Evolutionary conservation across 2,113 vertebrate species (phyloP).

Genomic region (Equus quagga): DNA sequence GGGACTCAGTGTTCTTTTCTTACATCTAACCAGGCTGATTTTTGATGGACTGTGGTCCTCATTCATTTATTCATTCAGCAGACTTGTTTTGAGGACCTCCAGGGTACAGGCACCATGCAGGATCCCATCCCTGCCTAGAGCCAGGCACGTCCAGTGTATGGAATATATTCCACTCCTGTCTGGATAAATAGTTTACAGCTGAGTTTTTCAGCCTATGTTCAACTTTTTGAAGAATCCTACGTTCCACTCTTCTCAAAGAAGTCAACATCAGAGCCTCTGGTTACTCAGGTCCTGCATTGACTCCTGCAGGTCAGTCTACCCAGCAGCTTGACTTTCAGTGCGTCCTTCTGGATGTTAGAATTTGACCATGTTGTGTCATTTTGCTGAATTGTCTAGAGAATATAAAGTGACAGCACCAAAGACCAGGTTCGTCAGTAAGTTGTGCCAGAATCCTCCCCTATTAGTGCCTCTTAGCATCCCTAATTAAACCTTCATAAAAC

Average conservation of each 20-base stretch:
- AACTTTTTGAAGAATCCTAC: background rate
- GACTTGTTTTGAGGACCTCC: background rate
- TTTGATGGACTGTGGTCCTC: background rate
- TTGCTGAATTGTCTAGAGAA: background rate
- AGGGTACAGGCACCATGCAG: background rate
- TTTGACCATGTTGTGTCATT: background rate
- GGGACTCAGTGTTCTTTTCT: background rate
- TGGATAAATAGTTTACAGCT: background rate
- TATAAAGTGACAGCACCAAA: background rate
- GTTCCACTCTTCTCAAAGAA: background rate
- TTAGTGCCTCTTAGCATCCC: background rate
- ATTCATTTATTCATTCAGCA: background rate
- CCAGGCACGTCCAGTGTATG: rapidly evolving
- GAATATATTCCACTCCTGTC: background rate
- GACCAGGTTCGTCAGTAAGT: background rate
- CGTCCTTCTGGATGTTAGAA: background rate
- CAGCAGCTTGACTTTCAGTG: background rate
- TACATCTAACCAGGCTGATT: background rate
- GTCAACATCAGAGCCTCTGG: background rate
- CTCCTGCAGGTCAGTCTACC: background rate
- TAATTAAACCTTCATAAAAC: background rate
- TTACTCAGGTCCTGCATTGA: background rate
- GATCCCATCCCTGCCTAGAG: background rate
- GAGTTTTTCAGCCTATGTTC: background rate
- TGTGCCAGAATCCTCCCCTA: background rate